These are phyloP conservation scores for Anaspis maculata DNA, from an alignment of 2,888 invertebrate genomes.

Conservation along the genomic window DNA sequence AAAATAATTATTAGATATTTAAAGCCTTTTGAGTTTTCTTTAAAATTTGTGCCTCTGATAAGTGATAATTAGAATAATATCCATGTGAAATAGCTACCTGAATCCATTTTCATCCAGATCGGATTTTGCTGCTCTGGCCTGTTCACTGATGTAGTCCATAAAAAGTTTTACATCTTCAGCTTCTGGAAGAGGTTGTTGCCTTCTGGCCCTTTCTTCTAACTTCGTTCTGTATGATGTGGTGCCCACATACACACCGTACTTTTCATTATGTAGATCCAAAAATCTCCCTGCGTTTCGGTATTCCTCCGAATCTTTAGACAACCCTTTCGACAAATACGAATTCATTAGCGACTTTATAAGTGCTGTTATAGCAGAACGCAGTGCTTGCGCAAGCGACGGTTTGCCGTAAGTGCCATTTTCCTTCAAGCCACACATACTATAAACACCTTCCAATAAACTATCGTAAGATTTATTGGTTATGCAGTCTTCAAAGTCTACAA, in stretches of 20 bases:
- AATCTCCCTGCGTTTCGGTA: not conserved
- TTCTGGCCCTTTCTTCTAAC: not conserved
- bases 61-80: no score
- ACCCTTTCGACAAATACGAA: not conserved
- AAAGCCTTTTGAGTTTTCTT: no score
- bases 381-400: not conserved
- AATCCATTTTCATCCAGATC: not conserved
- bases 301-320: not conserved
- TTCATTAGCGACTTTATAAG: not conserved
- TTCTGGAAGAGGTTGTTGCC: not conserved
- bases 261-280: not conserved
- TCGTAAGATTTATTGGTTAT: not conserved
- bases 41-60: no score
- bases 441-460: not conserved
- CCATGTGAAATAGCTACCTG: not conserved
- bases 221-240: not conserved
- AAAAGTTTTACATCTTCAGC: constrained; percentile 1
- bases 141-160: not conserved
- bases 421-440: not conserved
- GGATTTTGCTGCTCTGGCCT: not conserved
- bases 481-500: constrained; percentile 2
- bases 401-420: not conserved
- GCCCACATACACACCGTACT: constrained; percentile 1
- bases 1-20: no score
- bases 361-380: not conserved